Evolutionary conservation across 2,888 invertebrate genomes (phyloP).

Genomic region (Netelia virgata): DNA sequence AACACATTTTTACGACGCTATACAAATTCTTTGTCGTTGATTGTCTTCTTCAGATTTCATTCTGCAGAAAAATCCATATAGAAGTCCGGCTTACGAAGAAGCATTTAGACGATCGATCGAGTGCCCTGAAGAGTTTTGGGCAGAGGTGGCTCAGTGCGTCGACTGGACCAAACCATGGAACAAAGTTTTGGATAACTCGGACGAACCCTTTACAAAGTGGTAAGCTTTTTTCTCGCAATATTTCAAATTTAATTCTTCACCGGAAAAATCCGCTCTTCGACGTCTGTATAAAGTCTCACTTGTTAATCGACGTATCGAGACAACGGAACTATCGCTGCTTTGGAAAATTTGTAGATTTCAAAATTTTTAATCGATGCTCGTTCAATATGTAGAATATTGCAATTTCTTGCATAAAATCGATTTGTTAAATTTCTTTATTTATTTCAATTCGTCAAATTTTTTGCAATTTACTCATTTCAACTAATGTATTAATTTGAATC

Average conservation of each 20-base stretch:
- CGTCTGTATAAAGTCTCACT: neutral
- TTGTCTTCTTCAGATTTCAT: slow-evolving; percentile 77
- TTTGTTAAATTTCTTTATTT: too few species aligned
- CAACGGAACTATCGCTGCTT: too few species aligned
- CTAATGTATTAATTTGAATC: too few species aligned
- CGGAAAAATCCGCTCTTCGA: too few species aligned
- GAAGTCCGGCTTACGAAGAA: slow-evolving; percentile 86
- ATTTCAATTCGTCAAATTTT: neutral
- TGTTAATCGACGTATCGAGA: too few species aligned
- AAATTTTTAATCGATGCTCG: too few species aligned
- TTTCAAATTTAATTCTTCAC: neutral
- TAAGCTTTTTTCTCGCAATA: slow-evolving; percentile 81
- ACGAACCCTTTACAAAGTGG: slow-evolving; percentile 96
- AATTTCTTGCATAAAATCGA: too few species aligned
- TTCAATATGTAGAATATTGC: too few species aligned
- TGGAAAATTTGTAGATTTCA: too few species aligned
- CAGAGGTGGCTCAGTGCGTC: slow-evolving; percentile 90
- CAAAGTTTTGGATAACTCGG: slow-evolving; percentile 92
- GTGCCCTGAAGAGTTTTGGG: slow-evolving; percentile 95
- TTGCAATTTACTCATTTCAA: too few species aligned
- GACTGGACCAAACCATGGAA: slow-evolving; percentile 95
- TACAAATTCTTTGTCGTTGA: neutral
- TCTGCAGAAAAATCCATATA: slow-evolving; percentile 76
- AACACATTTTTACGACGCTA: neutral
- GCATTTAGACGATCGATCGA: slow-evolving; percentile 89